phyloP scores from a whole-genome alignment of 2,888 invertebrate genomes.

The Ectemnius lituratus region DNA sequence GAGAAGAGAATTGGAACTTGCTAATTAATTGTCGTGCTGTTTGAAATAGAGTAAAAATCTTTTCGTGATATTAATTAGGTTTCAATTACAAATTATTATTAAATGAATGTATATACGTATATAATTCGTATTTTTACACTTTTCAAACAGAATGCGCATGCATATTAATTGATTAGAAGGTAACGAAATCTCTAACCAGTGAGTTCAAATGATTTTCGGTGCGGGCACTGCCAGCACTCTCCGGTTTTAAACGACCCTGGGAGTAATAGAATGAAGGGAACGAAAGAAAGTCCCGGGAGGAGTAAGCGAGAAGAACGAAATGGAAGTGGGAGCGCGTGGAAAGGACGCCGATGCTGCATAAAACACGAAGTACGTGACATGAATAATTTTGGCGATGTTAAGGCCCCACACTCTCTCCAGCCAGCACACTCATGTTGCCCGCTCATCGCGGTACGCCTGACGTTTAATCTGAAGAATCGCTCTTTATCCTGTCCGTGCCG shows the following conservation, averaged over 20 bases:
- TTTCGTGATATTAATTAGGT: no score
- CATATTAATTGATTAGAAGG: no score
- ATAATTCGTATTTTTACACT: no score
- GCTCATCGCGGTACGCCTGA: conserved; percentile 10
- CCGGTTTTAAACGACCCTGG: conserved; percentile 4
- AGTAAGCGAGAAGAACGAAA: conserved; percentile 3
- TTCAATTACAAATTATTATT: no score
- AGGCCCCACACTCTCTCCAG: conserved; percentile 37
- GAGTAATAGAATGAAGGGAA: conserved; percentile 6
- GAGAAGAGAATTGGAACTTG: no score
- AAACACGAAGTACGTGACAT: conserved; percentile 74
- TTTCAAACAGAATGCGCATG: no score
- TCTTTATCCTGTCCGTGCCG: conserved; percentile 22
- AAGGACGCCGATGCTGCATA: conserved; percentile 64
- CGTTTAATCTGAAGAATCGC: conserved; percentile 31
- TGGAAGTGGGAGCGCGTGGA: neutral
- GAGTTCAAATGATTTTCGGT: no score
- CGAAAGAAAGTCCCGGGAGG: neutral
- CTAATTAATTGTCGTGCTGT: no score
- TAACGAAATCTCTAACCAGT: no score
- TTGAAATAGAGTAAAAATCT: no score
- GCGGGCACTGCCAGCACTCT: neutral
- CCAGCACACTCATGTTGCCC: conserved; percentile 22
- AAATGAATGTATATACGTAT: no score
- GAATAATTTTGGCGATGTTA: conserved; percentile 70